Conservation (phyloP, 2,888 invertebrate genomes). For the Netelia virgata region DNA sequence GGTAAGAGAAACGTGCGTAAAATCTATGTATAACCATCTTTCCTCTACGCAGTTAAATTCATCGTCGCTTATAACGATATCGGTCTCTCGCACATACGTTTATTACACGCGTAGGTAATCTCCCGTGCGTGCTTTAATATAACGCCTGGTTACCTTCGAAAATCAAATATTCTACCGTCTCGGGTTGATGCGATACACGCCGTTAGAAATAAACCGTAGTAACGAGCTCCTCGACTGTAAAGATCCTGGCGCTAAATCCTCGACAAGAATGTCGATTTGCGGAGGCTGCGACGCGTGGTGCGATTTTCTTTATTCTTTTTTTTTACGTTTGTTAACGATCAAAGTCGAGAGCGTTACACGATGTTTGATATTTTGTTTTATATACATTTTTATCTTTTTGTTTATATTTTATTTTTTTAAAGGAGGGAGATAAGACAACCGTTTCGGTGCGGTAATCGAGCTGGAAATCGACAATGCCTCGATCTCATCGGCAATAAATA, state of each 20-base stretch:
- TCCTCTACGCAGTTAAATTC: neutral
- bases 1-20: slow-evolving; percentile 50
- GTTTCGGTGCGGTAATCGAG: slow-evolving; percentile 1
- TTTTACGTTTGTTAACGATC: neutral
- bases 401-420: neutral
- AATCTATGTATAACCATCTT: slow-evolving; percentile 44
- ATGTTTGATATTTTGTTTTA: neutral
- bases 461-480: neutral
- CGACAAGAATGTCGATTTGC: slow-evolving; percentile 63
- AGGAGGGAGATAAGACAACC: neutral
- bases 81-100: neutral
- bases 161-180: slow-evolving; percentile 10
- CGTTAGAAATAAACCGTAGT: slow-evolving; percentile 46
- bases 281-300: slow-evolving; percentile 35
- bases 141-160: slow-evolving; percentile 28
- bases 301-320: slow-evolving; percentile 33
- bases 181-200: slow-evolving; percentile 8
- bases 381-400: slow-evolving; percentile 3
- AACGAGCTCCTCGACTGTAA: slow-evolving; percentile 51
- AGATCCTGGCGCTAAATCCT: slow-evolving; percentile 57
- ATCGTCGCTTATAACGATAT: neutral
- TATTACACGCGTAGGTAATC: slow-evolving; percentile 48
- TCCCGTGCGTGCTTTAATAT: slow-evolving; percentile 47
- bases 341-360: slow-evolving; percentile 2
- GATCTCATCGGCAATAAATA: slow-evolving; percentile 6